Base-by-base conservation (phyloP, 2,888 invertebrate genomes). In the Lucinisca nassula region DNA sequence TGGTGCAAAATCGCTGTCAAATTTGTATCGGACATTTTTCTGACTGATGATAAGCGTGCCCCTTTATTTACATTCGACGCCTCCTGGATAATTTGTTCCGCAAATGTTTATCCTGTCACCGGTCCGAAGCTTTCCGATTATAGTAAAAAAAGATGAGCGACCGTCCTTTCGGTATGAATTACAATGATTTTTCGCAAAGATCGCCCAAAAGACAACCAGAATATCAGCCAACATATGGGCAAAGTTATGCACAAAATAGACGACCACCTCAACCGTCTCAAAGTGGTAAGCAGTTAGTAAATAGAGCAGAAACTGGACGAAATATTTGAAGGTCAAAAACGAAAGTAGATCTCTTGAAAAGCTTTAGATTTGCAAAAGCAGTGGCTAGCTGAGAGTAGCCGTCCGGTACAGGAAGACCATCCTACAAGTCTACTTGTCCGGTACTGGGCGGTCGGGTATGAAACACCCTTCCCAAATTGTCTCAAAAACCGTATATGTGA, bases 1-100 rank as follows among this genome's bases (percentile, higher is more conserved):
- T 92, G 90, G 77, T 92, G 84, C 10, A 93, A 80, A 75, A 93
- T 90, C n/a, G 93, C 93, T 61, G 93, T 93, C 74, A 94, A 85
- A 77, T 94, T 94, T 76, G 78, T 91, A 79, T 94, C 93, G 14
- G 91, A 74, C 93, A 93, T 92, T 55, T 72, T 90, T 58, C 27
- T 40, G 21, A n/a, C 4, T 12, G 45, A 8, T 45, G 45, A 6
- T 24, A 14, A 67, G 10, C 10, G 8, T 35, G 27, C 27, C 24
- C 4, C 17, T 6, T 1, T 67, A 35, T 67, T 67, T 67, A 67
- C 67, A 12, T 8, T 24, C 30, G 27, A 24, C 61, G 61, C 24
- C n/a, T 61, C 61, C 67, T 21, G 30, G 67, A 67, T 67, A 35
- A 67, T 10, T 35, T 67, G 0, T 17, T 21, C 1, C 0, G 30